A percentile compares a stretch with the other conserved stretches of the same genome.
phyloP scores from a whole-genome alignment of 1,140 invertebrate species.

The Amyelois transitella region DNA sequence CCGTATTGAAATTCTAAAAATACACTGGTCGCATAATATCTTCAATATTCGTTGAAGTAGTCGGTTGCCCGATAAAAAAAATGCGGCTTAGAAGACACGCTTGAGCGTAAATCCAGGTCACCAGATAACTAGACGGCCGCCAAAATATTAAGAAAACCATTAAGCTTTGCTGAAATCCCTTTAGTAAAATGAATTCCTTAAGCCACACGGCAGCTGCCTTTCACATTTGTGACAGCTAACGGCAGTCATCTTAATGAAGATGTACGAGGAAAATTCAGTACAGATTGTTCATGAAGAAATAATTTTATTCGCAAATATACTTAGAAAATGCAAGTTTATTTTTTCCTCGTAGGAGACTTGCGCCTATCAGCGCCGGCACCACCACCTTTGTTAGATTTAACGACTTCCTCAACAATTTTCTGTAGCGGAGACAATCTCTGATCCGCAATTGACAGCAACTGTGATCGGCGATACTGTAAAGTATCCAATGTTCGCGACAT shows the following conservation, averaged over 20 bases:
- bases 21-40: no score
- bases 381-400: slow-evolving; percentile 19
- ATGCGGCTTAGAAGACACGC: no score
- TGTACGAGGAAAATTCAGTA: background rate
- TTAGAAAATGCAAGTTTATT: slow-evolving; percentile 7
- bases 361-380: slow-evolving; percentile 20
- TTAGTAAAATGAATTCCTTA: background rate
- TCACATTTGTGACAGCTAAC: background rate
- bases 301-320: background rate
- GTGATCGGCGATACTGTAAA: slow-evolving; percentile 30
- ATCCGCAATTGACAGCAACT: slow-evolving; percentile 38
- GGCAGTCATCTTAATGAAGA: background rate
- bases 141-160: background rate
- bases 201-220: background rate
- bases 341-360: slow-evolving; percentile 23
- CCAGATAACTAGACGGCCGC: no score
- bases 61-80: no score
- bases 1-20: no score
- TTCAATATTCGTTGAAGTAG: no score
- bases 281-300: background rate
- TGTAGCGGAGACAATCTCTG: slow-evolving; percentile 31
- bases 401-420: slow-evolving; percentile 26
- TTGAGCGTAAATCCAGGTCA: no score
- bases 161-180: background rate
- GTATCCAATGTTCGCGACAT: slow-evolving; percentile 22